Evolutionary conservation across 2,113 vertebrate species (phyloP).

Genomic region (Rhynchomys soricoides): DNA sequence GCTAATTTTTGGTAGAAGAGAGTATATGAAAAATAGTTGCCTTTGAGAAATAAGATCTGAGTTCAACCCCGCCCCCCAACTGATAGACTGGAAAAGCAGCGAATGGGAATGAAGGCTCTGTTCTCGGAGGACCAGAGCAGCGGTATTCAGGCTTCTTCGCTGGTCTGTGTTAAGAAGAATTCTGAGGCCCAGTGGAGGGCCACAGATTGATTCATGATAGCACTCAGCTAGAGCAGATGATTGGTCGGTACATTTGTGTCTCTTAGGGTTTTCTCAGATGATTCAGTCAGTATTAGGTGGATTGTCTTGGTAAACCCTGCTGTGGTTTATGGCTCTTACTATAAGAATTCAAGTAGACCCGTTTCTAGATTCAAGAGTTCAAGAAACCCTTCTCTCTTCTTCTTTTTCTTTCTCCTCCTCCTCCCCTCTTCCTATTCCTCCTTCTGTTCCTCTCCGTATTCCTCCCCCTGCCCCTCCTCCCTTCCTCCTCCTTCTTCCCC

Average conservation of each 20-base stretch:
- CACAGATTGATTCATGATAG: background rate
- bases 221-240: background rate
- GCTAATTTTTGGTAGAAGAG: background rate
- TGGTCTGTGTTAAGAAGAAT: background rate
- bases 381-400: background rate
- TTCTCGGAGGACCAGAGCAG: background rate
- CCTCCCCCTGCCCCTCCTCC: too few relatives aligned
- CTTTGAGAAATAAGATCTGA: conserved; percentile 11
- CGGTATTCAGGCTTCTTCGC: background rate
- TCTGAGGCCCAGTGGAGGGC: background rate
- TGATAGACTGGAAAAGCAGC: background rate
- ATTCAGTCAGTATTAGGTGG: background rate
- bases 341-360: background rate
- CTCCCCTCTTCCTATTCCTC: background rate
- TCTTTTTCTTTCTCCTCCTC: background rate
- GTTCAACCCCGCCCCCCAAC: background rate
- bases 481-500: background rate
- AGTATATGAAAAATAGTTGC: background rate
- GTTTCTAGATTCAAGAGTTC: conserved; percentile 31
- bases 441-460: background rate
- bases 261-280: conserved; percentile 34
- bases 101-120: background rate
- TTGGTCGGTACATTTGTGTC: background rate
- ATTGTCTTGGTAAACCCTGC: conserved; percentile 3
- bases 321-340: conserved; percentile 10